phyloP scores from a whole-genome alignment of 35 echinoderm and acorn worm species.

The Diadema setosum region DNA sequence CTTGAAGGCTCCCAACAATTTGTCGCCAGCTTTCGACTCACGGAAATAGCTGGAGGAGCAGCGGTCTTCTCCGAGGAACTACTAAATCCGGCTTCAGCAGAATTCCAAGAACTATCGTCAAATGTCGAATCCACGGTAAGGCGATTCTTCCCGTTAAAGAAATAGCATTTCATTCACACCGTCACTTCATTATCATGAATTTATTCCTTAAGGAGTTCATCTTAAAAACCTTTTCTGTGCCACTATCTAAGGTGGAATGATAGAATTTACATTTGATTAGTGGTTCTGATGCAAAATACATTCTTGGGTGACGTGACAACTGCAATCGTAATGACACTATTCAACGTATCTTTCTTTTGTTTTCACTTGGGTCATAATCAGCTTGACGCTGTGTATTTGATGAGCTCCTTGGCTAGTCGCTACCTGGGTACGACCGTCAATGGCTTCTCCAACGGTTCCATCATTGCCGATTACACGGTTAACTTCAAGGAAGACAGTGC shows the following conservation, averaged over 20 bases:
- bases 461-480: slow-evolving; percentile 26
- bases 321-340: no score
- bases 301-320: neutral
- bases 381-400: slow-evolving; percentile 35
- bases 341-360: no score
- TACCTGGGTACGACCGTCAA: slow-evolving; percentile 27
- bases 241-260: neutral
- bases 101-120: neutral
- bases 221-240: neutral
- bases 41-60: neutral
- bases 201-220: neutral
- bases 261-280: neutral
- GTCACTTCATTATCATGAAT: neutral
- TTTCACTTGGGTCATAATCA: no score
- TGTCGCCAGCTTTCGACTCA: neutral
- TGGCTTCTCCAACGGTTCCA: slow-evolving; percentile 42
- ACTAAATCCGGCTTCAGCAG: neutral
- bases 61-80: slow-evolving; percentile 7
- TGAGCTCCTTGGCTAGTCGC: neutral
- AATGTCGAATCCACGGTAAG: slow-evolving; percentile 9
- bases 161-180: neutral
- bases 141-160: neutral
- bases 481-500: neutral
- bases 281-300: neutral
- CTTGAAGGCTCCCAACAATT: neutral